Conservation (phyloP, 2,797 vertebrate species). For the Margarornis squamiger region DNA sequence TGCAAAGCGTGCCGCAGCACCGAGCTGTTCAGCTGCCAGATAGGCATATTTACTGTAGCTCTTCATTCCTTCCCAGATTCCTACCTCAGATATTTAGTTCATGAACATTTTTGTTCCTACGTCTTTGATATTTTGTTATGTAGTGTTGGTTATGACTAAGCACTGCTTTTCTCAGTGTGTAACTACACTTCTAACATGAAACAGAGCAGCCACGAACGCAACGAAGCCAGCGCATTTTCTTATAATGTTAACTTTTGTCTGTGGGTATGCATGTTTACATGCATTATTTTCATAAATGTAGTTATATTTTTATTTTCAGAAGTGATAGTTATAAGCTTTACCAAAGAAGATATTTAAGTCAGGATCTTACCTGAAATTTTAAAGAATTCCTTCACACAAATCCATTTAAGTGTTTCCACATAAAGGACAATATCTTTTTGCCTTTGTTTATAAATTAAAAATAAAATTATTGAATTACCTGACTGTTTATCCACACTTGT, state of each 20-base stretch:
- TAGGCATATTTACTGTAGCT: not conserved
- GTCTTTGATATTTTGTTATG: not conserved
- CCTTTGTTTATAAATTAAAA: not conserved
- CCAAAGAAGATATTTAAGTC: not conserved
- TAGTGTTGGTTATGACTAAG: not conserved
- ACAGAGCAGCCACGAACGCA: not conserved
- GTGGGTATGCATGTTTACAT: not conserved
- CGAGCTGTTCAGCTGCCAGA: accelerated
- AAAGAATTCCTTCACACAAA: not conserved
- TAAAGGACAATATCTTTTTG: not conserved
- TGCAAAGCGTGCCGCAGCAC: not conserved
- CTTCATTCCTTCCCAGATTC: not conserved
- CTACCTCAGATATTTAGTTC: not conserved
- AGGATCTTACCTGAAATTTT: not conserved
- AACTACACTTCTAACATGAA: not conserved
- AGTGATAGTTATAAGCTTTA: not conserved
- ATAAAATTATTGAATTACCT: not conserved
- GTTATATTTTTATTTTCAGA: not conserved
- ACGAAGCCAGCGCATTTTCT: not conserved
- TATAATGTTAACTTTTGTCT: not conserved
- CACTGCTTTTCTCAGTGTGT: not conserved
- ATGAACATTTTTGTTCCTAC: not conserved
- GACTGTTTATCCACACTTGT: not conserved
- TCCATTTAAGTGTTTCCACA: not conserved
- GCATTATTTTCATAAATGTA: not conserved